Evolutionary conservation across 2,113 vertebrate species (phyloP).

Genomic region (Rissa tridactyla): DNA sequence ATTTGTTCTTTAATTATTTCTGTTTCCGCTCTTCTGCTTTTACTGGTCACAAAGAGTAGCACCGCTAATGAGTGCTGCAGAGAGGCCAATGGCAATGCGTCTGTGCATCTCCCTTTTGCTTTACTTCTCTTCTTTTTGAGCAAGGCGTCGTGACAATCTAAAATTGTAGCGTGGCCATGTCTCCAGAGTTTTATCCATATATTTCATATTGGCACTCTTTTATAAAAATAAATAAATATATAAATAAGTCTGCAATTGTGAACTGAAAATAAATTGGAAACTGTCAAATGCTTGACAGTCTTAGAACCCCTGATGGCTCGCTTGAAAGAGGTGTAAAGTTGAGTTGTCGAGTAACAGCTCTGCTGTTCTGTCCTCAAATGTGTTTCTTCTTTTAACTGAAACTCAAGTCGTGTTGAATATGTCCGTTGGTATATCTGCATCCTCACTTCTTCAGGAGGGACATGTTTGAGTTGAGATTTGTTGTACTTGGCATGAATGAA

Average conservation of each 20-base stretch:
- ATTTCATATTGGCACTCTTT: background rate
- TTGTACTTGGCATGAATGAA: background rate
- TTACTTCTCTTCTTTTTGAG: background rate
- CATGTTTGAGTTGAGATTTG: background rate
- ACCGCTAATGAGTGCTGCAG: background rate
- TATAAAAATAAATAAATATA: background rate
- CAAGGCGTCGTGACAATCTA: background rate
- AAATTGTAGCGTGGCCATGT: rapidly evolving
- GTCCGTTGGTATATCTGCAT: background rate
- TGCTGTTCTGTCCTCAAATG: background rate
- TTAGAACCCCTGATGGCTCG: background rate
- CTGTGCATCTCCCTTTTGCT: background rate
- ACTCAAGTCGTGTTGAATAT: background rate
- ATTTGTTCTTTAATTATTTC: background rate
- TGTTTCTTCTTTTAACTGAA: background rate
- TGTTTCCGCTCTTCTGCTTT: background rate
- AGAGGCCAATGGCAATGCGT: background rate
- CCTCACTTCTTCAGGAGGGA: background rate
- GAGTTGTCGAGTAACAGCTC: background rate
- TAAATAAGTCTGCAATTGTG: background rate
- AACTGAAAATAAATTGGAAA: background rate
- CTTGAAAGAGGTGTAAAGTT: background rate
- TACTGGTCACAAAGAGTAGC: background rate
- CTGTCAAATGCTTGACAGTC: background rate
- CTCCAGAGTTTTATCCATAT: background rate